Percentiles rank a stretch among this genome's conserved stretches.
These are phyloP conservation scores for Vulpes lagopus DNA, from an alignment of 2,113 vertebrate species.

Conservation along the genomic window DNA sequence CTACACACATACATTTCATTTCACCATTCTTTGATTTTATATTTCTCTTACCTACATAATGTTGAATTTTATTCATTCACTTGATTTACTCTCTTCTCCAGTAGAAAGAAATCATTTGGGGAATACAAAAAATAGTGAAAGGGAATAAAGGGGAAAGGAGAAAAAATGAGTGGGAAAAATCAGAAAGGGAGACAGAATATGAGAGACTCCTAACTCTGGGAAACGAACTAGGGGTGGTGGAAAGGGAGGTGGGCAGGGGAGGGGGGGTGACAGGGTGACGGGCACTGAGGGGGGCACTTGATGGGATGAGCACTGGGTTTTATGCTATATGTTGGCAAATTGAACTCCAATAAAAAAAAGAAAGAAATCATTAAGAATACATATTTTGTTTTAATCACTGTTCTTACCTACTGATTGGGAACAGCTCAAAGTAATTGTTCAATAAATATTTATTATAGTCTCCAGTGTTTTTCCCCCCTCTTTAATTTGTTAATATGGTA, in stretches of 20 bases:
- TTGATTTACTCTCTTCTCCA: background rate
- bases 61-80: background rate
- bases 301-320: no score
- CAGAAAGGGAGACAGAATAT: no score
- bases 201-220: no score
- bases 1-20: background rate
- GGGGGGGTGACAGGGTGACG: no score
- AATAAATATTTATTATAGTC: background rate
- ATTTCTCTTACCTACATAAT: background rate
- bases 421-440: background rate
- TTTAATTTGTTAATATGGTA: background rate
- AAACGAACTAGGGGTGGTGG: no score
- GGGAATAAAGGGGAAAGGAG: no score
- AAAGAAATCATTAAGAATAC: background rate
- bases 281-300: no score
- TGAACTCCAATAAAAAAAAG: background rate
- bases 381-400: background rate
- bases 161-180: no score
- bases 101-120: background rate
- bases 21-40: background rate
- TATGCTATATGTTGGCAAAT: no score
- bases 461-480: background rate
- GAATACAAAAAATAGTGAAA: no score
- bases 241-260: no score
- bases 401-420: background rate